phyloP scores from a whole-genome alignment of 2,797 vertebrate species.

The Bovichtus diacanthus region DNA sequence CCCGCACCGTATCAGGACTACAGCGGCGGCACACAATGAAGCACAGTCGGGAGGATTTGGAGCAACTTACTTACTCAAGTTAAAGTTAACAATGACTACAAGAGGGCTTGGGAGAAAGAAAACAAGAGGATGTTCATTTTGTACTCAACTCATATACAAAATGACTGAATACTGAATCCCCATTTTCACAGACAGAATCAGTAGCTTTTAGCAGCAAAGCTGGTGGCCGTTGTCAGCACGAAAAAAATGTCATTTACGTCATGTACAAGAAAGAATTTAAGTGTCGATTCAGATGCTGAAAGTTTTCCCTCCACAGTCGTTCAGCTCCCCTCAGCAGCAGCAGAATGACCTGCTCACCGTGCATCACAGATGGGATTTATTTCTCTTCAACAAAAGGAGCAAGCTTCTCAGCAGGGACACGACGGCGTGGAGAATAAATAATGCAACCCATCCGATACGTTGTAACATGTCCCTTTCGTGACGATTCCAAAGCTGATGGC shows the following conservation, averaged over 20 bases:
- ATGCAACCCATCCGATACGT: slow-evolving; percentile 4
- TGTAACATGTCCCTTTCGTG: background rate
- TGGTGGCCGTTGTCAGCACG: too few relatives aligned
- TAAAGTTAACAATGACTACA: too few relatives aligned
- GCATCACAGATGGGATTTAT: slow-evolving; percentile 48
- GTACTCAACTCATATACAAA: too few relatives aligned
- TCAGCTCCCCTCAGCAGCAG: slow-evolving; percentile 29
- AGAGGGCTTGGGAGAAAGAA: too few relatives aligned
- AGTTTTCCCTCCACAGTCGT: slow-evolving; percentile 11
- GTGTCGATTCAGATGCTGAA: slow-evolving; percentile 5
- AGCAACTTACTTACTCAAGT: too few relatives aligned
- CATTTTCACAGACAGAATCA: background rate
- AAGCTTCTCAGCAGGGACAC: slow-evolving; percentile 18
- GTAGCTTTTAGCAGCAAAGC: too few relatives aligned
- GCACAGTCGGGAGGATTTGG: too few relatives aligned
- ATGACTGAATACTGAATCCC: too few relatives aligned
- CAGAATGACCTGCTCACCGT: slow-evolving; percentile 35
- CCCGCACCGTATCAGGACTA: too few relatives aligned
- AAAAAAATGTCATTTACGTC: too few relatives aligned
- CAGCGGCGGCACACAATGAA: too few relatives aligned
- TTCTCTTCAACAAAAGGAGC: slow-evolving; percentile 46
- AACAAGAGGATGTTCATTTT: too few relatives aligned
- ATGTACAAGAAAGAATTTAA: background rate
- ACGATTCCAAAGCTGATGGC: slow-evolving; percentile 19
- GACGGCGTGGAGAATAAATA: slow-evolving; percentile 22